Base-by-base conservation (phyloP, 1,140 invertebrate genomes). In the Neotoxoptera formosana region DNA sequence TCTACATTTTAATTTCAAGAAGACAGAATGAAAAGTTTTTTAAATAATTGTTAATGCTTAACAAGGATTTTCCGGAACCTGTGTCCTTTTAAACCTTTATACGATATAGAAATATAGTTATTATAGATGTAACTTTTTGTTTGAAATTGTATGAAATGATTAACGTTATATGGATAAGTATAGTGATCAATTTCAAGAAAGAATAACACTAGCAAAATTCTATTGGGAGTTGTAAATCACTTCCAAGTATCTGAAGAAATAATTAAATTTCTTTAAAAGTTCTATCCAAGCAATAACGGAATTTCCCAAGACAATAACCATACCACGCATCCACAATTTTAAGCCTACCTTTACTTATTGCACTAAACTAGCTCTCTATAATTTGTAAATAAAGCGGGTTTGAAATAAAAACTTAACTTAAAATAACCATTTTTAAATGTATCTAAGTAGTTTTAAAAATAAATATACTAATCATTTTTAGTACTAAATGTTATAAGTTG, bases 261-360 rank as follows among this genome's bases (percentile, higher is more conserved):
- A 91, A 91, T 91, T 91, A 76, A 45, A 81, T 91, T 91, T 91
- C 60, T 91, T 23, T n/a, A 76, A 76, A 76, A 76, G 41, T 91
- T 76, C 1, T 76, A 67, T 67, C 21, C 36, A 21, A 30, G 34
- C 48, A 45, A 93, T 56, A 93, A 67, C 89, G 8, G 60, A 34
- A 60, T 48, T 67, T 91, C 60, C 56, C 36, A 67, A 48, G 45
- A 88, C 47, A 91, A 45, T 67, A 91, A 30, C 11, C 30, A 21
- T 76, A 47, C 34, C n/a, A 91, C 56, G 30, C n/a, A 21, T 89
- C 34, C 25, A 56, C 23, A 56, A 89, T 89, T 41, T 56, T 36
- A 89, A 89, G n/a, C 9, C 47, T 47, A n/a, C 30, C 60, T 76
- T 76, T 76, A n/a, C 60, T 76, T n/a, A 76, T 76, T 76, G 30